Evolutionary conservation across 64 coral and sea anemone species (phyloP), one percentile per base, ranked within the genome.

Genomic region (Stylophora pistillata): DNA sequence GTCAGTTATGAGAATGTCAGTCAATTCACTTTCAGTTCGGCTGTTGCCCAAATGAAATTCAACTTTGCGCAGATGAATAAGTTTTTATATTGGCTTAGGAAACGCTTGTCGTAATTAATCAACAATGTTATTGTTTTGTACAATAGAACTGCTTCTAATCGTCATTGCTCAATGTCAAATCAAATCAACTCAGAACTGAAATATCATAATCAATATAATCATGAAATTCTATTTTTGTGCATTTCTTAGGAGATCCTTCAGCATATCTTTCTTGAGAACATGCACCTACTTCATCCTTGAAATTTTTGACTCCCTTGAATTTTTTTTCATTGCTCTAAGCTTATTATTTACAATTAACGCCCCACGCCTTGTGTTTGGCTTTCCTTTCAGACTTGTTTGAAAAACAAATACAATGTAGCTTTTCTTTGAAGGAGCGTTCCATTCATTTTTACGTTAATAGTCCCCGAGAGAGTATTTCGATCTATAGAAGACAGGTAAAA

Each of bases 321-420:
- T 0, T 65, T 82, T 41, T 33, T 37, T 52, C 13, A 10, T 56
- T 56, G 13, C 31, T 64, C 26, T 65, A 21, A 26, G 62, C 21
- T 82, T 41, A 47, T 82, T 82, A 65, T 53, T 84, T 52, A 21
- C 27, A 53, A 69, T 84, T 65, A 82, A 20, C 58, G 65, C 79
- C 23, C 79, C 32, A 68, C 32, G 58, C 37, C 62, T 16, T 84
- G 60, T 69, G 33, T 68, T 84, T 68, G 33, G 62, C 30, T 84
- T 84, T 84, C 69, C 60, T 84, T 84, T 84, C 11, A 23, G 69
- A 23, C 18, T 82, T 64, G 58, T 84, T 65, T 84, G 31, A 70
- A 84, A 52, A 5, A 68, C 80, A 69, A 31, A n/a, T 9, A 15
- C 23, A 3, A 84, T 69, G n/a, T 13, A 70, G 41, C 17, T 60